These are phyloP conservation scores for Teinopalpus imperialis DNA, from an alignment of 2,888 invertebrate species.

Conservation along the genomic window DNA sequence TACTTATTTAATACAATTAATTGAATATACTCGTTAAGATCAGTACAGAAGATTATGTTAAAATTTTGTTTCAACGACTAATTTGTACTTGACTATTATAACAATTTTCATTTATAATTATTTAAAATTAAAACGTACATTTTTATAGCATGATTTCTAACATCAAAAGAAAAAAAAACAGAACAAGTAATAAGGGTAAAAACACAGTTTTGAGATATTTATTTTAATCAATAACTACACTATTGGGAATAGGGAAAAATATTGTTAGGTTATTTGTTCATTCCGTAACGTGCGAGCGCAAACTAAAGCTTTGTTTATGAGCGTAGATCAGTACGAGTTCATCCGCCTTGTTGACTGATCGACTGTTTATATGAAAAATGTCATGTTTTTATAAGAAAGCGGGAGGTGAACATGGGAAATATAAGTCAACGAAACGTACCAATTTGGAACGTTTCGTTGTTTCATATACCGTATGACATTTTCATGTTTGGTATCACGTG, in stretches of 20 bases:
- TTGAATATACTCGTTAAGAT: too few relatives aligned
- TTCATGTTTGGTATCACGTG: background rate
- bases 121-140: too few relatives aligned
- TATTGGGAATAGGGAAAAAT: background rate
- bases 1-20: too few relatives aligned
- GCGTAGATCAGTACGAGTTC: conserved; percentile 8
- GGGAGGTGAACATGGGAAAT: background rate
- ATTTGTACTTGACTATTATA: too few relatives aligned
- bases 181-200: conserved; percentile 3
- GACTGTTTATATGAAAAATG: conserved; percentile 12
- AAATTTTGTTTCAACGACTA: too few relatives aligned
- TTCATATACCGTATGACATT: background rate
- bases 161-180: background rate
- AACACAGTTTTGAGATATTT: background rate
- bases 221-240: background rate
- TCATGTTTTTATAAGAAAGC: background rate
- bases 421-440: too few relatives aligned
- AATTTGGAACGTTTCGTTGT: background rate
- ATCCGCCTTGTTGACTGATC: conserved; percentile 3
- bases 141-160: too few relatives aligned
- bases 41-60: too few relatives aligned
- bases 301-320: conserved; percentile 6
- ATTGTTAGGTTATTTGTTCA: conserved; percentile 18
- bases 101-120: too few relatives aligned
- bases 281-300: conserved; percentile 7